These are phyloP conservation scores for Sciurus carolinensis DNA, from an alignment of 2,797 vertebrate genomes.

Conservation along the genomic window DNA sequence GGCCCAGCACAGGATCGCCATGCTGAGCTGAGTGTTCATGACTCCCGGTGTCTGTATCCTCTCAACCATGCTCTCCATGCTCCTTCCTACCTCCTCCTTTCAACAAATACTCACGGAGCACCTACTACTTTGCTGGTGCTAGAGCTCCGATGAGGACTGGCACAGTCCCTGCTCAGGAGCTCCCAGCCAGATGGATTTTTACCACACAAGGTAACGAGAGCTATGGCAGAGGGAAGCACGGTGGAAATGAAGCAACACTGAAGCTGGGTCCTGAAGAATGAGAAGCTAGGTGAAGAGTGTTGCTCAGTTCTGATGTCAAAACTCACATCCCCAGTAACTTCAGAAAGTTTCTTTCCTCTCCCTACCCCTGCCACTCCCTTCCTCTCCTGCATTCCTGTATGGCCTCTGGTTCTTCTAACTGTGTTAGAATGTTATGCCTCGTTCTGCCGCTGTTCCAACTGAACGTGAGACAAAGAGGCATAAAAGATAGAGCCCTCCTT, in stretches of 20 bases:
- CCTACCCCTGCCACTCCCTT: neutral
- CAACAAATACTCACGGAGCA: neutral
- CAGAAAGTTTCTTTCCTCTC: neutral
- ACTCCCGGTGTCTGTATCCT: neutral
- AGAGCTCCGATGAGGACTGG: neutral
- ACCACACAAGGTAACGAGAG: neutral
- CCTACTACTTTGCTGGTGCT: neutral
- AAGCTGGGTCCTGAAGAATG: constrained; percentile 10
- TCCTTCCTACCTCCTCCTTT: constrained; percentile 10
- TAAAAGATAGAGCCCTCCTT: neutral
- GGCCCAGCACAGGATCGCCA: neutral
- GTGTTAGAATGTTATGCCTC: neutral
- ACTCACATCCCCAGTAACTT: neutral
- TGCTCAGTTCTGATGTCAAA: constrained; percentile 9
- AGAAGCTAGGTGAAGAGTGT: constrained; percentile 47
- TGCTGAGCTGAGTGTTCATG: constrained; percentile 6
- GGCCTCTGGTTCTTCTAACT: constrained; percentile 45
- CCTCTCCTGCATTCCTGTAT: neutral
- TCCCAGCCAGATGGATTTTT: constrained; percentile 19
- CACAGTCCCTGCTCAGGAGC: neutral
- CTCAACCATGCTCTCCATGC: neutral
- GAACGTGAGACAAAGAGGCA: neutral
- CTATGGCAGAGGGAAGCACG: neutral
- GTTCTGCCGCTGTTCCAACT: constrained; percentile 1
- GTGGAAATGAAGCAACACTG: neutral